Base-by-base conservation (phyloP, 2,888 invertebrate genomes). In the Drosophila macrospina region DNA sequence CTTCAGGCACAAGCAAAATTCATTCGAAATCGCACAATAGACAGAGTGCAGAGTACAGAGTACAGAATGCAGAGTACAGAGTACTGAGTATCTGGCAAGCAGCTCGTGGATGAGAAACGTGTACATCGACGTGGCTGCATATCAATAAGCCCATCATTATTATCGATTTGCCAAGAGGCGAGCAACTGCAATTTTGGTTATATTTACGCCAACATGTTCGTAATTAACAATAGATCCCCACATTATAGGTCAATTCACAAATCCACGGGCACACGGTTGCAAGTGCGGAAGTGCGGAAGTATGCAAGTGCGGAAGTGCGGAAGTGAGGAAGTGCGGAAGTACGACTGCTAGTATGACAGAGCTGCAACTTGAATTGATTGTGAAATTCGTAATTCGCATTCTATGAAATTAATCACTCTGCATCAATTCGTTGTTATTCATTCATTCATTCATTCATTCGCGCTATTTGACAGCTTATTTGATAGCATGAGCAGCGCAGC, bases 11-110 rank as follows among this genome's bases (percentile, higher is more conserved):
- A 36, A 63, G 52, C 50, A 15, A 67, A 74, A 74, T 74, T 69
- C 81, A 70, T 73, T 71, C 66, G 68, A 74, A 71, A 69, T 67
- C 37, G 70, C 69, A 82, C 77, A 67, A 83, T 69, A 52, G 70
- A 47, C 45, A 51, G 41, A 47, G 59, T n/a, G 5, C n/a, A n/a
- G n/a, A n/a, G n/a, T n/a, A n/a, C n/a, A n/a, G n/a, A n/a, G n/a
- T n/a, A n/a, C n/a, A n/a, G n/a, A n/a, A n/a, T n/a, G n/a, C n/a
- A n/a, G n/a, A n/a, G n/a, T n/a, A n/a, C n/a, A n/a, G n/a, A n/a
- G n/a, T n/a, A n/a, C n/a, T n/a, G 52, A 34, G 44, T 50, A 72
- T 62, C 73, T 54, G 37, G 41, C 1, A 20, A 20, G 20, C 20
- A 20, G 20, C 11, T 24, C 15, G 10, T 37, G 28, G 41, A 10